Percentiles rank a stretch among this genome's conserved stretches.
phyloP scores from a whole-genome alignment of 2,888 invertebrate genomes.

The Mythimna pallens region DNA sequence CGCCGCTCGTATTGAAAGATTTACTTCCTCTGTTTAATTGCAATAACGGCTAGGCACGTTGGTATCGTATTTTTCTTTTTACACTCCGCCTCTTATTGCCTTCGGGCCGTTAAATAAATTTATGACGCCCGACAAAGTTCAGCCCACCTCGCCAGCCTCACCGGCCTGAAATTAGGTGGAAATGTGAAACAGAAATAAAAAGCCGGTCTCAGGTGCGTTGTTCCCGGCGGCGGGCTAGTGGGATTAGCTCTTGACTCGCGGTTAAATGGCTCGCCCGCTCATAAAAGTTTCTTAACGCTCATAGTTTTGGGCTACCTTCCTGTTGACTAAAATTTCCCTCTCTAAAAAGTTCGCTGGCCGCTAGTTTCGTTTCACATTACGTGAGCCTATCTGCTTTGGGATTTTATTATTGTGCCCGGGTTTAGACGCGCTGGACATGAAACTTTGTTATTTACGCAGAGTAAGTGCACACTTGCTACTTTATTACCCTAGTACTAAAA shows the following conservation, averaged over 20 bases:
- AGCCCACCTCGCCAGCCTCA: constrained; percentile 86
- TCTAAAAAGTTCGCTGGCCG: constrained; percentile 78
- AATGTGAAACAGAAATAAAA: constrained; percentile 89
- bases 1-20: constrained; percentile 90
- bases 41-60: constrained; percentile 91
- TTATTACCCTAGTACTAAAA: constrained; percentile 38
- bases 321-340: constrained; percentile 83
- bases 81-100: constrained; percentile 90
- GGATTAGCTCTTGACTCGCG: constrained; percentile 88
- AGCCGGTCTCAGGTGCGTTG: constrained; percentile 87
- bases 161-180: constrained; percentile 88
- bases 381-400: constrained; percentile 77
- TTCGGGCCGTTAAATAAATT: constrained; percentile 90
- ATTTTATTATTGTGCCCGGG: constrained; percentile 75
- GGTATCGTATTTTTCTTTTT: constrained; percentile 91
- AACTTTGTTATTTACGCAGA: constrained; percentile 80
- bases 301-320: constrained; percentile 83
- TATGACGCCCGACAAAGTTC: constrained; percentile 90
- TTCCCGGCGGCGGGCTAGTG: constrained; percentile 76
- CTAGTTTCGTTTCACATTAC: constrained; percentile 81
- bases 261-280: constrained; percentile 86
- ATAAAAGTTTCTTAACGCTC: constrained; percentile 89
- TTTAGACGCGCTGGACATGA: constrained; percentile 73
- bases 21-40: constrained; percentile 91
- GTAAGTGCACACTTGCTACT: constrained; percentile 65